Evolutionary conservation across 2,113 vertebrate genomes (phyloP).

Genomic region (Myodes glareolus): DNA sequence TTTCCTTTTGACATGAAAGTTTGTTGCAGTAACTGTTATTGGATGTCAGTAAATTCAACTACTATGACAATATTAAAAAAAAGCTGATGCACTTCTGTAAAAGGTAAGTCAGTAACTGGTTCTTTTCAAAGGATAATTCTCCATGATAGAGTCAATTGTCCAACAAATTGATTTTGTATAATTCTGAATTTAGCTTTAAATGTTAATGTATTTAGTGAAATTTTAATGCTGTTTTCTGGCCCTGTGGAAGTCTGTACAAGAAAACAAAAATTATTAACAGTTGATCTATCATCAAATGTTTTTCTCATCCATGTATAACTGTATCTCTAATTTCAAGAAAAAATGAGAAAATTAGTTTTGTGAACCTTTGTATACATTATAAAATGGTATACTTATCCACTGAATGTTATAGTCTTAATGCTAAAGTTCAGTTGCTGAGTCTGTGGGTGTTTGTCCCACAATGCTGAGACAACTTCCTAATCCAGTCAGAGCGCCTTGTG

Average conservation of each 20-base stretch:
- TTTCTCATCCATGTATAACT: neutral
- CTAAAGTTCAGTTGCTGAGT: neutral
- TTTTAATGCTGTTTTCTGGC: neutral
- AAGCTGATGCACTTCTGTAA: neutral
- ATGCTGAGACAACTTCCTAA: neutral
- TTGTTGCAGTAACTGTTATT: neutral
- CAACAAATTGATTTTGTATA: neutral
- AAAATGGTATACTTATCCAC: neutral
- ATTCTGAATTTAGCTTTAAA: constrained; percentile 42
- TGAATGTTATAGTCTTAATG: neutral
- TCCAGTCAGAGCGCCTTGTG: neutral
- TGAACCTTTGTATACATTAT: constrained; percentile 4
- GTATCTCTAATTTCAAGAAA: neutral
- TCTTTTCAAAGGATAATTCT: constrained; percentile 9
- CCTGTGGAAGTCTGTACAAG: neutral
- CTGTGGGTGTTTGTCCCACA: neutral
- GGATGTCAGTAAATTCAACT: neutral
- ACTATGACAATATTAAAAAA: neutral
- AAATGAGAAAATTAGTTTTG: neutral
- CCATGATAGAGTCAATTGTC: neutral
- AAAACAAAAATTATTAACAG: neutral
- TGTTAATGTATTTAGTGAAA: neutral
- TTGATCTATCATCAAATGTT: neutral
- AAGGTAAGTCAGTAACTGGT: neutral
- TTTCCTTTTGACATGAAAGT: neutral